These are phyloP conservation scores for Holotrichia oblita DNA, from an alignment of 1,140 invertebrate species.

Conservation along the genomic window DNA sequence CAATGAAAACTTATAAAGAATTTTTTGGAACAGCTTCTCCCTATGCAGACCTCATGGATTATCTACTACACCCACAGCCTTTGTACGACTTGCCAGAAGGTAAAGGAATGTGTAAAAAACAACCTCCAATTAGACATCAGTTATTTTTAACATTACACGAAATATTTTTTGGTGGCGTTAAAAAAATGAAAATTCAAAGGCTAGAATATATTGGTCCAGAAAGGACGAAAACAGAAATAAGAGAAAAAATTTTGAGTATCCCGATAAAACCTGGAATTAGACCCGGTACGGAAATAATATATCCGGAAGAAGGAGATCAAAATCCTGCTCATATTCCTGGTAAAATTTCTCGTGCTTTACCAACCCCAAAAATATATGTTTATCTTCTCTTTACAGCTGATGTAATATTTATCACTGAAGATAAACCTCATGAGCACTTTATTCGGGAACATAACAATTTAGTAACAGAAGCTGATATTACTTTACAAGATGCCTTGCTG, in stretches of 20 bases:
- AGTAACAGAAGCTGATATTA: slow-evolving; percentile 67
- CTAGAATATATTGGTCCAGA: slow-evolving; percentile 74
- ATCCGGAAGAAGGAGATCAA: slow-evolving; percentile 84
- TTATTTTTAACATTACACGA: slow-evolving; percentile 81
- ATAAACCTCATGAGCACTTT: slow-evolving; percentile 82
- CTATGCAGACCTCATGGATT: slow-evolving; percentile 78
- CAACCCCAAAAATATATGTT: neutral
- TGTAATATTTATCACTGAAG: slow-evolving; percentile 85
- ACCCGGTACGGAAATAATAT: slow-evolving; percentile 71
- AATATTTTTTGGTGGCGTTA: slow-evolving; percentile 79
- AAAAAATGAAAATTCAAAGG: slow-evolving; percentile 86
- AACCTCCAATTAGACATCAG: slow-evolving; percentile 69
- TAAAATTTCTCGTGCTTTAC: slow-evolving; percentile 55
- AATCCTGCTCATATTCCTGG: slow-evolving; percentile 78
- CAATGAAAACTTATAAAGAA: slow-evolving; percentile 76
- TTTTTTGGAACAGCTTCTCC: slow-evolving; percentile 86
- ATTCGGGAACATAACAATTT: slow-evolving; percentile 78
- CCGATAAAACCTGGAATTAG: slow-evolving; percentile 81
- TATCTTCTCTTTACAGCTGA: slow-evolving; percentile 67
- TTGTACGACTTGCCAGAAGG: slow-evolving; percentile 57
- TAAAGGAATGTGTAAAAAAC: slow-evolving; percentile 72
- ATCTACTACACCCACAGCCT: slow-evolving; percentile 67
- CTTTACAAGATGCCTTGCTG: slow-evolving; percentile 72
- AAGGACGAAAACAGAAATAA: slow-evolving; percentile 67
- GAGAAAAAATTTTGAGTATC: slow-evolving; percentile 82